Conservation (phyloP, 1,140 invertebrate species). For the Trichogramma pretiosum region DNA sequence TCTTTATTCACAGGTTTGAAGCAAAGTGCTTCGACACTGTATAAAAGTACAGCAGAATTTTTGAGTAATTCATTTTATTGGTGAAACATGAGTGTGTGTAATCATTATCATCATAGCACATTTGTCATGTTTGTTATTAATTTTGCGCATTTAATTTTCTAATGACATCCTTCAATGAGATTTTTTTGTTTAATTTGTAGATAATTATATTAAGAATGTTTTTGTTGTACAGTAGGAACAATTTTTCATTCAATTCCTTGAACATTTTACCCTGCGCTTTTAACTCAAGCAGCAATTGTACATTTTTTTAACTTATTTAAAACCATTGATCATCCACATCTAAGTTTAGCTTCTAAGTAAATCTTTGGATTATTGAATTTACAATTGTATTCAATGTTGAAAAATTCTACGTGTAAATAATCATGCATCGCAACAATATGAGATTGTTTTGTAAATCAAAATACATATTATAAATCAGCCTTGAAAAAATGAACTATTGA, state of each 20-base stretch:
- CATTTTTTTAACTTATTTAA: too few relatives aligned
- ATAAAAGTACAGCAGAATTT: conserved; percentile 43
- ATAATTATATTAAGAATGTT: conserved; percentile 9
- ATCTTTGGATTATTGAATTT: too few relatives aligned
- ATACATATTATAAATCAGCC: too few relatives aligned
- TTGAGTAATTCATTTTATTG: conserved; percentile 44
- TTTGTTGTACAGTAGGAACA: neutral
- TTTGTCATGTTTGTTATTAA: conserved; percentile 5
- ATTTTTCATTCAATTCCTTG: conserved; percentile 1
- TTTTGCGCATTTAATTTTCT: conserved; percentile 12
- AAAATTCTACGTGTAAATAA: too few relatives aligned
- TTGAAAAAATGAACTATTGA: too few relatives aligned
- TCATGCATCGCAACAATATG: too few relatives aligned
- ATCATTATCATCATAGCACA: conserved; percentile 16
- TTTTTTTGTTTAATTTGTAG: conserved; percentile 9
- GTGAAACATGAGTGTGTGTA: too few relatives aligned
- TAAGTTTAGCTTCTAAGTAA: too few relatives aligned
- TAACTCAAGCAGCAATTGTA: conserved; percentile 5
- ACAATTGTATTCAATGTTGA: too few relatives aligned
- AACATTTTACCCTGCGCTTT: conserved; percentile 2
- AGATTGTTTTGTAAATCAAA: too few relatives aligned
- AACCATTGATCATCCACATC: too few relatives aligned
- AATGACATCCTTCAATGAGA: conserved; percentile 6
- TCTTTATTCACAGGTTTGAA: conserved; percentile 42
- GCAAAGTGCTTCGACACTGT: conserved; percentile 42